These are phyloP conservation scores for Apodemus agrarius DNA, from an alignment of 2,797 vertebrate species.

Conservation along the genomic window DNA sequence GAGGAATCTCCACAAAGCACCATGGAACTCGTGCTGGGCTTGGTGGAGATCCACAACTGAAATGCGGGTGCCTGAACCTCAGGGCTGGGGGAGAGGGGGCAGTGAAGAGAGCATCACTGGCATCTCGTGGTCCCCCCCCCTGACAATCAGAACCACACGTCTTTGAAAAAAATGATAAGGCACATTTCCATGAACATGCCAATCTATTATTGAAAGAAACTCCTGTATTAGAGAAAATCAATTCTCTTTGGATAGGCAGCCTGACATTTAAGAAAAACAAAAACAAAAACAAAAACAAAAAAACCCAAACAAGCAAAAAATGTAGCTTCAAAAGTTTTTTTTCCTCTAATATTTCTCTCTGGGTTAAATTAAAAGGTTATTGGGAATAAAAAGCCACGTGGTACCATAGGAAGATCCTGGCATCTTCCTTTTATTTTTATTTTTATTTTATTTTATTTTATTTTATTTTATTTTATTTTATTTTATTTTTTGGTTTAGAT, in stretches of 20 bases:
- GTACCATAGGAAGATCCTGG: not conserved
- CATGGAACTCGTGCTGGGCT: not conserved
- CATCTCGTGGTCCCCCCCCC: not conserved
- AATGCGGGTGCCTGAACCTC: not conserved
- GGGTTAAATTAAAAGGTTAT: not conserved
- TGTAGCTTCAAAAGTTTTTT: not conserved
- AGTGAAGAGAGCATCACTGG: not conserved
- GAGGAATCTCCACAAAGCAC: slow-evolving; percentile 13
- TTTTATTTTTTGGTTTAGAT: not conserved
- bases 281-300: not conserved
- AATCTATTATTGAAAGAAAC: slow-evolving; percentile 11
- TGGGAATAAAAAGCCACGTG: not conserved
- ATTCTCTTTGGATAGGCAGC: not conserved
- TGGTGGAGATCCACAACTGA: not conserved
- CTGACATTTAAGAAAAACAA: not conserved
- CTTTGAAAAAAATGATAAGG: not conserved
- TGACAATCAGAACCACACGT: slow-evolving; percentile 2
- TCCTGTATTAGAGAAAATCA: not conserved
- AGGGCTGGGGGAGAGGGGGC: not conserved
- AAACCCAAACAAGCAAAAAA: too few relatives aligned
- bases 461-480: too few relatives aligned
- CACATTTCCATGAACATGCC: not conserved
- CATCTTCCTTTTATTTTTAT: not conserved
- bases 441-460: too few relatives aligned
- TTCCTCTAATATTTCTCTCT: not conserved